Evolutionary conservation across 2,888 invertebrate species (phyloP), one percentile per base, ranked within the genome.

Genomic region (Strigamia crassipes): DNA sequence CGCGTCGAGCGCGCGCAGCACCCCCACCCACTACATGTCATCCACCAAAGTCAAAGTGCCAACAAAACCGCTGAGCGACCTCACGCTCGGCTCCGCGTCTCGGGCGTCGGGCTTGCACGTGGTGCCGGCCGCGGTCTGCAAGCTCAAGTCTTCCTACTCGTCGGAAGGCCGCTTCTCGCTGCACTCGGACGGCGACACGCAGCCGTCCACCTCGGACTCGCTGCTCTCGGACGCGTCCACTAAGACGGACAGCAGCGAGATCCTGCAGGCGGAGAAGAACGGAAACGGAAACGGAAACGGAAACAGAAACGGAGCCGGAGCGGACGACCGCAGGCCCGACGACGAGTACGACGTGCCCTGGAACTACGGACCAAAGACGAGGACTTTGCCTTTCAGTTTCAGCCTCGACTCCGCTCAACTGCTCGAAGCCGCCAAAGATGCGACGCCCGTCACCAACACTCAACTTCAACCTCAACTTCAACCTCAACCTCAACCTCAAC

Each of bases 331-430:
- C 21, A 78, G 84, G 34, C 84, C 84, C 12, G 38, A 78, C 41
- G 84, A 83, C 31, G 84, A 84, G 61, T 84, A 84, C 66, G 84
- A 84, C 78, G 79, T 82, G 13, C 84, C 84, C 12, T 84, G 84
- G 84, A 84, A 83, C 4, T 66, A 23, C 0, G 38, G 46, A 23
- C 21, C 56, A 41, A 82, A 83, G 78, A 81, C 79, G 38, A 18
- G 80, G 31, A 51, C 34, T 27, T 21, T 80, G 13, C 80, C 80
- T 0, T 56, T 80, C 42, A 80, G 80, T 27, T 80, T 21, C 51
- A 80, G 80, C 61, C 42, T 80, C 46, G 80, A 80, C 31, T 80
- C 80, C 1, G 80, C 80, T 18, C 80, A 80, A 21, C 15, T 80
- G 18, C 79, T 79, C n/a, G 56, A 56, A 1, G 56, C 56, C 8